Percentiles rank a stretch among this genome's conserved stretches.
Conservation (phyloP, 2,797 vertebrate genomes). For the Kryptopterus vitreolus region DNA sequence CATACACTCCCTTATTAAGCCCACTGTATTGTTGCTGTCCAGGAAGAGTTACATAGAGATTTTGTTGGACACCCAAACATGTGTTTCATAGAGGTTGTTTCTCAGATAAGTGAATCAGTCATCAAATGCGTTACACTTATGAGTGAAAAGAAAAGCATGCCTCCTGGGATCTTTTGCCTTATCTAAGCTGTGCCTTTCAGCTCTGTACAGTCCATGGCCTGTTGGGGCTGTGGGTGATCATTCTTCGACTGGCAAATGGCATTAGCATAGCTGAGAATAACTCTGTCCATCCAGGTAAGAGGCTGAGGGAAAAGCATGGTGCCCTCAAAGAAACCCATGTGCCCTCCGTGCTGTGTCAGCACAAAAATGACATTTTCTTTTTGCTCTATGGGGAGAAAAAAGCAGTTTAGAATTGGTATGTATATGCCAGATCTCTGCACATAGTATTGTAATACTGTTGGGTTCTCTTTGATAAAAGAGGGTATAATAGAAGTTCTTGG, state of each 20-base stretch:
- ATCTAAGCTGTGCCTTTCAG: slow-evolving; percentile 34
- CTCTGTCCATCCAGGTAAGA: slow-evolving; percentile 97
- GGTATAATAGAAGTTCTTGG: background rate
- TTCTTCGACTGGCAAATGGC: slow-evolving; percentile 90
- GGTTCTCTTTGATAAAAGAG: background rate
- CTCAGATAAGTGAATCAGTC: background rate
- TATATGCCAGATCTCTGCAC: background rate
- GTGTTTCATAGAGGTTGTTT: background rate
- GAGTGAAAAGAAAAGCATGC: background rate
- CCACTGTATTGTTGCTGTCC: background rate
- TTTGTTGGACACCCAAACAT: background rate
- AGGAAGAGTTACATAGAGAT: background rate
- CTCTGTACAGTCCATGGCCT: slow-evolving; percentile 39
- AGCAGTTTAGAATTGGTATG: background rate
- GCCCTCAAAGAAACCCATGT: slow-evolving; percentile 96
- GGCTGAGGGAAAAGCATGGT: slow-evolving; percentile 90
- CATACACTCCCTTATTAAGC: background rate
- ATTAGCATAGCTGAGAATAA: slow-evolving; percentile 88
- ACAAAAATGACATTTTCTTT: slow-evolving; percentile 90
- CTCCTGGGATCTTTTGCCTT: background rate
- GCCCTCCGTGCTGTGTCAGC: slow-evolving; percentile 90
- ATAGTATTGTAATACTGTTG: background rate
- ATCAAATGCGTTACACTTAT: slow-evolving; percentile 3
- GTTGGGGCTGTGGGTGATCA: slow-evolving; percentile 73
- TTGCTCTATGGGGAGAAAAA: slow-evolving; percentile 76